These are phyloP conservation scores for Myrmecophaga tridactyla DNA, from an alignment of 2,113 vertebrate species.

Conservation along the genomic window DNA sequence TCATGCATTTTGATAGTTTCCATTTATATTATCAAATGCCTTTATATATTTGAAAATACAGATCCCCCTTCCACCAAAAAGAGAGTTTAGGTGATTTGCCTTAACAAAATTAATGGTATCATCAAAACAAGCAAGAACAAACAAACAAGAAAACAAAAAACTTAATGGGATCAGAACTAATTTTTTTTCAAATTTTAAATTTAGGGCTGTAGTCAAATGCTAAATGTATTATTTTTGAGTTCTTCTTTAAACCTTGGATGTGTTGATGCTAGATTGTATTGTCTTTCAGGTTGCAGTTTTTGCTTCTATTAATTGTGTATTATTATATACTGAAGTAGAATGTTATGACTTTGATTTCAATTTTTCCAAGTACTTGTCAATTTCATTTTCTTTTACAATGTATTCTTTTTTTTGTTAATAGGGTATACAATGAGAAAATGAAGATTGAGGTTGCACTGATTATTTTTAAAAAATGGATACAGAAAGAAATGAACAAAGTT, in stretches of 20 bases:
- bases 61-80: neutral
- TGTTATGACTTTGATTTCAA: neutral
- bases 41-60: neutral
- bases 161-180: neutral
- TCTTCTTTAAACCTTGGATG: neutral
- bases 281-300: neutral
- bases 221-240: neutral
- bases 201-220: neutral
- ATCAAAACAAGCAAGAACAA: too few relatives aligned
- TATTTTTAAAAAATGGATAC: neutral
- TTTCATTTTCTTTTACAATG: constrained; percentile 4
- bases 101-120: constrained; percentile 1
- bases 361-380: neutral
- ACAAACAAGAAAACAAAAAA: too few relatives aligned
- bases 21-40: constrained; percentile 7
- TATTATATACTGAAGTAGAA: neutral
- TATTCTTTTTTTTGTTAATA: constrained; percentile 4
- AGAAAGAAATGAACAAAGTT: constrained; percentile 22
- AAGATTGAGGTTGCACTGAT: neutral
- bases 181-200: neutral
- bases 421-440: neutral
- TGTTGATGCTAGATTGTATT: neutral
- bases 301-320: neutral
- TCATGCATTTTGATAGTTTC: constrained; percentile 8
- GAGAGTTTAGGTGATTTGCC: neutral